phyloP scores from a whole-genome alignment of 2,797 vertebrate genomes.

The Tympanoctomys barrerae region DNA sequence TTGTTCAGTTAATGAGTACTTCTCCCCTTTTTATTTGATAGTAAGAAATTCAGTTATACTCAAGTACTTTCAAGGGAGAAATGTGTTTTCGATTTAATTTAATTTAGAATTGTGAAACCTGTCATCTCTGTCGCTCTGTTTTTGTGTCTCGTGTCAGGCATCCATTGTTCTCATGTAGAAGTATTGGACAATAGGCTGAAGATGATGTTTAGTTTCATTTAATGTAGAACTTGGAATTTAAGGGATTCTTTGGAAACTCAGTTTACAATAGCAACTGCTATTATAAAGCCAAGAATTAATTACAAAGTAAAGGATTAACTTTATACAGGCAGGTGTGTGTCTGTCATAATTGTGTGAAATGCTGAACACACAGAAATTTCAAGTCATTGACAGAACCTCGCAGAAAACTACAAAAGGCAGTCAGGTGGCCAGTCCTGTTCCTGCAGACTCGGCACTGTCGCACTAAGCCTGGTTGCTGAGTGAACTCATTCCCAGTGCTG shows the following conservation, averaged over 20 bases:
- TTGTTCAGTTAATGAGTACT: background rate
- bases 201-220: conserved; percentile 28
- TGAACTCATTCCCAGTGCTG: background rate
- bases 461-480: background rate
- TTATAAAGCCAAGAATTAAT: background rate
- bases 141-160: background rate
- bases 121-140: conserved; percentile 14
- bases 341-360: background rate
- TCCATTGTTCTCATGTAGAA: conserved; percentile 3
- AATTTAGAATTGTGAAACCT: conserved; percentile 22
- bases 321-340: background rate
- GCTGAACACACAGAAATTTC: conserved; percentile 39
- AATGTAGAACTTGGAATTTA: background rate
- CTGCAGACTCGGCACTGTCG: background rate
- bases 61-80: background rate
- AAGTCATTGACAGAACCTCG: background rate
- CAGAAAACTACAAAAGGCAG: background rate
- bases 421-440: background rate
- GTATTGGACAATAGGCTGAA: background rate
- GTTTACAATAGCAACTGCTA: background rate
- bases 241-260: conserved; percentile 62
- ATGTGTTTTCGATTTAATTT: conserved; percentile 6
- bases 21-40: conserved; percentile 6
- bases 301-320: conserved; percentile 14
- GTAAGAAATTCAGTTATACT: conserved; percentile 32